Percentiles rank a stretch among this genome's conserved stretches.
Evolutionary conservation across 1,140 invertebrate genomes (phyloP).

Genomic region (Hylaeus anthracinus): DNA sequence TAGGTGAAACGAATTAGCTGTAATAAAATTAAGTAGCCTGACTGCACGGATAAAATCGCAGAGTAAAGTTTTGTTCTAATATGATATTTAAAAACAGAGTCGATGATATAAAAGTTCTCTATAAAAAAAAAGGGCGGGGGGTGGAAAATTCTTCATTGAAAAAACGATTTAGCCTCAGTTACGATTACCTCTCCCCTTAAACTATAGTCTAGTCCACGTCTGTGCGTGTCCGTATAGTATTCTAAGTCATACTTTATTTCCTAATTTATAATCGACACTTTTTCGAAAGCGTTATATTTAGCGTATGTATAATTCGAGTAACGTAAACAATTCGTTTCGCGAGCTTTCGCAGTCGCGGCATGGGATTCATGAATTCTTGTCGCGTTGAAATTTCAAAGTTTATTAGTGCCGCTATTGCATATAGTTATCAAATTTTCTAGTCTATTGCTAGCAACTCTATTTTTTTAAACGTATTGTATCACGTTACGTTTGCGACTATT

Average conservation of each 20-base stretch:
- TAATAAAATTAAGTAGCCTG: slow-evolving; percentile 28
- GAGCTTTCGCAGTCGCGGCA: neutral
- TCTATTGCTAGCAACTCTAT: slow-evolving; percentile 67
- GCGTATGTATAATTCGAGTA: slow-evolving; percentile 17
- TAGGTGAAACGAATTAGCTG: slow-evolving; percentile 28
- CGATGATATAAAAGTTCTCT: slow-evolving; percentile 4
- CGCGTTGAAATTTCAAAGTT: slow-evolving; percentile 37
- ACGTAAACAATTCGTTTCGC: slow-evolving; percentile 27
- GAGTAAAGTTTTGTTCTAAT: slow-evolving; percentile 2
- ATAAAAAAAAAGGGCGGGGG: neutral
- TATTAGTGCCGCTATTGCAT: slow-evolving; percentile 56
- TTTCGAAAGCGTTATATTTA: slow-evolving; percentile 27
- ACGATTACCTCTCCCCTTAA: slow-evolving; percentile 25
- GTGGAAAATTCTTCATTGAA: neutral
- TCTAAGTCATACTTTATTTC: slow-evolving; percentile 57
- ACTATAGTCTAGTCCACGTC: slow-evolving; percentile 56
- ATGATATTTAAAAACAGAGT: slow-evolving; percentile 13
- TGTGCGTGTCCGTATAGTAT: slow-evolving; percentile 34
- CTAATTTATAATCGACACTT: slow-evolving; percentile 45
- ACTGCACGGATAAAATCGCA: slow-evolving; percentile 26
- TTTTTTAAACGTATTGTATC: slow-evolving; percentile 63
- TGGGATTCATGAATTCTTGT: neutral
- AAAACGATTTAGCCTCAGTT: slow-evolving; percentile 15
- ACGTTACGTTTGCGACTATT: slow-evolving; percentile 67
- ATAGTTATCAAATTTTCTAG: slow-evolving; percentile 61